These are phyloP conservation scores for Picathartes gymnocephalus DNA, from an alignment of 2,113 vertebrate genomes.

Conservation along the genomic window DNA sequence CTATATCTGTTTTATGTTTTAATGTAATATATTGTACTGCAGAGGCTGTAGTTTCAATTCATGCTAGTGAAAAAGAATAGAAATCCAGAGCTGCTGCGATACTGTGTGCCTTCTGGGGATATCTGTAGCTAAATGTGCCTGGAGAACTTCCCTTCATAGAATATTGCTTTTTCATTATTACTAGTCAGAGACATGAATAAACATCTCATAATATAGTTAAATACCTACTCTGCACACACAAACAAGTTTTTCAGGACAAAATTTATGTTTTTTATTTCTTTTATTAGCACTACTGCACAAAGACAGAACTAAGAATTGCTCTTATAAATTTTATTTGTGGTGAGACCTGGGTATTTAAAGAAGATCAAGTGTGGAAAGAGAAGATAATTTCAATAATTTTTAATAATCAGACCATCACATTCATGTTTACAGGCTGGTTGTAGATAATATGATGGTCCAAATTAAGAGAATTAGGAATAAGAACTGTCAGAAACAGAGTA, in stretches of 20 bases:
- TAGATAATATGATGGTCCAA: background rate
- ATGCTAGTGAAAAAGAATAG: background rate
- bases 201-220: background rate
- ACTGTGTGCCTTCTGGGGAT: background rate
- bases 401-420: background rate
- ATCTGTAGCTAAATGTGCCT: background rate
- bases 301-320: background rate
- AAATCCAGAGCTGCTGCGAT: background rate
- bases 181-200: background rate
- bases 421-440: background rate
- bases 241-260: background rate
- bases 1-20: conserved; percentile 20
- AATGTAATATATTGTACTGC: background rate
- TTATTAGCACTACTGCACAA: background rate
- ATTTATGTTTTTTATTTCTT: background rate
- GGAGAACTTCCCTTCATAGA: conserved; percentile 2
- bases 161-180: background rate
- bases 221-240: background rate
- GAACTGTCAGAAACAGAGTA: background rate
- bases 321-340: background rate
- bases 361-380: background rate
- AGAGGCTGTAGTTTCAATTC: background rate
- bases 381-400: conserved; percentile 46
- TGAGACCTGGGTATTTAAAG: background rate
- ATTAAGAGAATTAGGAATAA: conserved; percentile 4